Evolutionary conservation across 2,888 invertebrate species (phyloP), one percentile per base, ranked within the genome.

Genomic region (Gastracanthus pulcherrimus): DNA sequence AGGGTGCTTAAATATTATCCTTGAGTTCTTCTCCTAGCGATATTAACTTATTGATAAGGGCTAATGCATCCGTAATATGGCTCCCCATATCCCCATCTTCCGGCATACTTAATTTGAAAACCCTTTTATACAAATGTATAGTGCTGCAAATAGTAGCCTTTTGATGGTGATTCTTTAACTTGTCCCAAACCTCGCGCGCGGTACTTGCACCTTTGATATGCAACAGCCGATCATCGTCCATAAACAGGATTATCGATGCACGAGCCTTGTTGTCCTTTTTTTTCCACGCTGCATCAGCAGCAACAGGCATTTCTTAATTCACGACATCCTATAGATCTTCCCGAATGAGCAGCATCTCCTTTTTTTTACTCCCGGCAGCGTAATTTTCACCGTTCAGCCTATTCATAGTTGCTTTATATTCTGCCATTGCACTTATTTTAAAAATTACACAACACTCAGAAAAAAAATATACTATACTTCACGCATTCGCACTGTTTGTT

Each of bases 311-410:
- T 36, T 23, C 48, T 13, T 82, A 41, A 34, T 66, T 82, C 13
- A 85, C 70, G 0, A 79, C 80, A 1, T 84, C 76, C 84, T 84
- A 86, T 41, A 84, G 72, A 4, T 83, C 82, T 55, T 86, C 84
- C 26, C 83, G 76, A 0, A 84, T 80, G 3, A 85, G 64, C 3
- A 84, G 60, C 7, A 86, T 75, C 51, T 84, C 78, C 13, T 84
- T n/a, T 45, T 84, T 83, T 11, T 85, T 80, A 9, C 83, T 85
- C 84, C 85, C 85, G 0, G 72, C 75, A 2, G 82, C 45, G 51
- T 81, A 85, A 60, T 86, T 85, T 16, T 76, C 82, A 34, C 78
- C 80, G 60, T 84, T 85, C 11, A 85, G 45, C 51, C 83, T 86
- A 19, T 60, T 48, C 26, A 69, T 55, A 9, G 41, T 19, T 41